Percentiles rank a stretch among this genome's conserved stretches.
phyloP scores from a whole-genome alignment of 37 sponge, comb jelly and placozoan genomes.

The Aphrocallistes beatrix region DNA sequence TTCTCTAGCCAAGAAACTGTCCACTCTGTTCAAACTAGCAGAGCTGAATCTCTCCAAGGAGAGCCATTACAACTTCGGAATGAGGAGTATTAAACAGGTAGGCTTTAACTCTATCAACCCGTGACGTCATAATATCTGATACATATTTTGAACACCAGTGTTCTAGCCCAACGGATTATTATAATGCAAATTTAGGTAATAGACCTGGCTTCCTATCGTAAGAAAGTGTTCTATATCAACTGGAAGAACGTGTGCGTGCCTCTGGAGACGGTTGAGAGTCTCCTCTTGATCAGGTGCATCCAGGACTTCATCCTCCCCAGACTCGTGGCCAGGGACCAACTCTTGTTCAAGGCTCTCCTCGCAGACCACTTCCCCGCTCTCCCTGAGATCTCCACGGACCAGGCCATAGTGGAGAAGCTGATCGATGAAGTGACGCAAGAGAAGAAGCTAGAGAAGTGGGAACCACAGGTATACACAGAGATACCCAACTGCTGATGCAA shows the following conservation, averaged over 20 bases:
- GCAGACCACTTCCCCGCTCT: not conserved
- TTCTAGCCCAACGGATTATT: too few relatives aligned
- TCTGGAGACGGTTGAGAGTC: not conserved
- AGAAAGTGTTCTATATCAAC: slow-evolving; percentile 13
- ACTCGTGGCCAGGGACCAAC: not conserved
- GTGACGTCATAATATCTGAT: too few relatives aligned
- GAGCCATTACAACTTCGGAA: slow-evolving; percentile 67
- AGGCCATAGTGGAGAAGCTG: not conserved
- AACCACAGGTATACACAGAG: not conserved
- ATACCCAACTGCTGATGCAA: too few relatives aligned
- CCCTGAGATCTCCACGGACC: not conserved
- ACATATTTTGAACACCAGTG: too few relatives aligned
- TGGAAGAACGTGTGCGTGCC: not conserved
- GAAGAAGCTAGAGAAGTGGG: not conserved
- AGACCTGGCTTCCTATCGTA: not conserved
- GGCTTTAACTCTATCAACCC: too few relatives aligned
- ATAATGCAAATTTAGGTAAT: too few relatives aligned
- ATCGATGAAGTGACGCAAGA: not conserved
- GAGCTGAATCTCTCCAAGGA: slow-evolving; percentile 42
- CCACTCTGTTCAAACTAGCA: slow-evolving; percentile 39
- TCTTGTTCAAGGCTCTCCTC: not conserved
- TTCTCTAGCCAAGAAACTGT: slow-evolving; percentile 41
- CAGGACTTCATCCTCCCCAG: not conserved
- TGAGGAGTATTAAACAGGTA: slow-evolving; percentile 37
- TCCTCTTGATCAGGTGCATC: not conserved